Percentiles rank a stretch among this genome's conserved stretches.
Evolutionary conservation across 2,113 vertebrate species (phyloP).

Genomic region (Phylloscopus trochilus): DNA sequence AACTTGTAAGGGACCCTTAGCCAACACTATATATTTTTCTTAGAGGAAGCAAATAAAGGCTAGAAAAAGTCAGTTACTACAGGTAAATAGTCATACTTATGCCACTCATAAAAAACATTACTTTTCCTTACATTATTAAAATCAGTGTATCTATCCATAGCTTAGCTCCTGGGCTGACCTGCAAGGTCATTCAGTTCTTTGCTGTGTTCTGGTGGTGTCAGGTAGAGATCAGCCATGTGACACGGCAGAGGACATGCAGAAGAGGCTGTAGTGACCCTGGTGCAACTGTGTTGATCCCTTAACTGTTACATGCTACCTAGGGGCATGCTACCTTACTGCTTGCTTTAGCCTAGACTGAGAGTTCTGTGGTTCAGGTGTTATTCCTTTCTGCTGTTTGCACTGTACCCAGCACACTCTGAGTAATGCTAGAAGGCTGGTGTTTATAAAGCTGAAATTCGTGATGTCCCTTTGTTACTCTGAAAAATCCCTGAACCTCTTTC

Average conservation of each 20-base stretch:
- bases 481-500: not conserved
- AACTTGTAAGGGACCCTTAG: not conserved
- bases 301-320: not conserved
- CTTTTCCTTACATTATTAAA: not conserved
- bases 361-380: not conserved
- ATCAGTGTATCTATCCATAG: not conserved
- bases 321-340: not conserved
- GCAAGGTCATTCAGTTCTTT: not conserved
- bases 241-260: not conserved
- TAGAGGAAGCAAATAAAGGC: not conserved
- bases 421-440: not conserved
- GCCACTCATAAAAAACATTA: not conserved
- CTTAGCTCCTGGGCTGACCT: not conserved
- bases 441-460: not conserved
- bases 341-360: not conserved
- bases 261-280: not conserved
- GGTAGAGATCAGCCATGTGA: not conserved
- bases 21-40: not conserved
- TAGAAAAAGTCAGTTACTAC: not conserved
- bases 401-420: not conserved
- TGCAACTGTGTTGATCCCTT: accelerated
- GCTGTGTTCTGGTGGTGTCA: not conserved
- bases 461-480: not conserved
- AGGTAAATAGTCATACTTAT: not conserved
- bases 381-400: not conserved